Evolutionary conservation across 2,888 invertebrate genomes (phyloP).

Genomic region (Tenthredo scrophulariae): DNA sequence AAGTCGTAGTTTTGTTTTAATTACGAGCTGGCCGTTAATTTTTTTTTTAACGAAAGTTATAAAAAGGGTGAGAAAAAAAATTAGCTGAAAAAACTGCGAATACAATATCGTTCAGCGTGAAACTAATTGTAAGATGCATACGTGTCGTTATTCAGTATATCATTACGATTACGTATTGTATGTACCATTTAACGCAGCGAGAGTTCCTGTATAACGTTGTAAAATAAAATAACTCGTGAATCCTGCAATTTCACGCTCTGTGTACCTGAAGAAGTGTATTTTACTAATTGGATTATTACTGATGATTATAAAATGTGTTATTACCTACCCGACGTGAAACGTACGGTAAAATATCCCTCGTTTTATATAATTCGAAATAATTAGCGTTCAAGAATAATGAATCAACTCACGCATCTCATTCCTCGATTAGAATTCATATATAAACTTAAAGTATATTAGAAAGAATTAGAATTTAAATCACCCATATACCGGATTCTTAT

Average conservation of each 20-base stretch:
- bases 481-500: background rate
- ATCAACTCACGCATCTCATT: slow-evolving; percentile 22
- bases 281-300: slow-evolving; percentile 47
- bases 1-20: slow-evolving; percentile 23
- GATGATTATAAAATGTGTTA: slow-evolving; percentile 46
- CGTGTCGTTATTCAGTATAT: slow-evolving; percentile 31
- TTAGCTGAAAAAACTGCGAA: background rate
- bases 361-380: slow-evolving; percentile 11
- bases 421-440: background rate
- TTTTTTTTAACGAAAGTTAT: background rate
- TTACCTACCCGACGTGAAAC: background rate
- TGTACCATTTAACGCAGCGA: background rate
- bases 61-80: background rate
- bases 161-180: slow-evolving; percentile 23
- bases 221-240: slow-evolving; percentile 7
- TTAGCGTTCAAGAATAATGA: slow-evolving; percentile 14
- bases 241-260: slow-evolving; percentile 49
- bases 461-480: background rate
- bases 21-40: background rate
- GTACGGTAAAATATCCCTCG: slow-evolving; percentile 15
- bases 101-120: background rate
- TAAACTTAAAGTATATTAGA: background rate
- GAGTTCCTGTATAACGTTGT: slow-evolving; percentile 30
- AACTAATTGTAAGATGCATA: slow-evolving; percentile 6
- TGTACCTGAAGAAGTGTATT: slow-evolving; percentile 45